Base-by-base conservation (phyloP, 1,140 invertebrate species). In the Trichoplusia ni region DNA sequence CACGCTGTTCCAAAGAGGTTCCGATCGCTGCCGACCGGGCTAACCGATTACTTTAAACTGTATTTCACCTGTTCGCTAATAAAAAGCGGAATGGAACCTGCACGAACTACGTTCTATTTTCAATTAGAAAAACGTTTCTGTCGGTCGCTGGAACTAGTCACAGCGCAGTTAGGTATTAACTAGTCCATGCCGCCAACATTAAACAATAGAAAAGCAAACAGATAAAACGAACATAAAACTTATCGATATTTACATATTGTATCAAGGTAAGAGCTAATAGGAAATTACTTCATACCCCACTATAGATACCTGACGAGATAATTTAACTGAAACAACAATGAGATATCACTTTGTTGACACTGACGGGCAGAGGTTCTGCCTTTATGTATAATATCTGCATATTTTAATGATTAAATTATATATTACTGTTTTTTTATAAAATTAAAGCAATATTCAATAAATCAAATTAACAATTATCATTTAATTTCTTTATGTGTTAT, bases 1-100 rank as follows among this genome's bases (percentile, higher is more conserved):
- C 64, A 69, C 75, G 54, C 71, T 72, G 62, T 72, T 71, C 72
- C 74, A 76, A 73, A 73, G 81, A 86, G 78, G 75, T 85, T 78
- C 77, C 77, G 77, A 68, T 69, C 69, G 69, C 62, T 67, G 59
- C 62, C 42, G 47, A 59, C 56, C 60, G 75, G 73, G 70, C 73
- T 81, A 79, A 75, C 68, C 67, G 68, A 77, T 81, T 68, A 69
- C 67, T 71, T 65, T 60, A 35, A 37, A 61, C 60, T 67, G 47
- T 51, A 56, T 49, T 46, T 35, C 53, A 58, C 37, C 53, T 58
- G 38, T 42, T 42, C 29, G 27, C 47, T 19, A 16, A 35, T 35
- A 51, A 53, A 47, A 53, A 53, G 11, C 31, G 47, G 21, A 35
- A 19, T 31, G 9, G 31, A 53, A 21, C 47, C 33, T 53, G 31